Conservation (phyloP, 2,888 invertebrate genomes). For the Cosmorhoe ocellata region DNA sequence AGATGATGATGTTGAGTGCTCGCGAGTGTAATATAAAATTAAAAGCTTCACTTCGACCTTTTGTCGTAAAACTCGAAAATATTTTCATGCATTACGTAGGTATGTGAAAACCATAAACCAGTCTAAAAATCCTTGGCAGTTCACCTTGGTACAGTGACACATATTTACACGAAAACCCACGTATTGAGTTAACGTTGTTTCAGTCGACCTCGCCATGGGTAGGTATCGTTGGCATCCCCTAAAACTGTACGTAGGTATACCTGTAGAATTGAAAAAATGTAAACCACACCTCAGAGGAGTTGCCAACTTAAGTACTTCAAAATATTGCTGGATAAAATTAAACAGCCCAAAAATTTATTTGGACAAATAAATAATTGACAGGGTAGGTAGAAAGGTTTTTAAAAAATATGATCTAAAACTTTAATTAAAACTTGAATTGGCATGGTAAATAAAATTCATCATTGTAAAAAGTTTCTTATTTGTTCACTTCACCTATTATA, state of each 20-base stretch:
- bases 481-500: too few relatives aligned
- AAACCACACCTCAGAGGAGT: constrained; percentile 51
- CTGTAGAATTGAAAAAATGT: constrained; percentile 63
- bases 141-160: constrained; percentile 28
- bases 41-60: constrained; percentile 14
- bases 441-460: too few relatives aligned
- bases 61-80: constrained; percentile 3
- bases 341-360: too few relatives aligned
- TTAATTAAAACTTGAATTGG: too few relatives aligned
- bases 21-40: too few relatives aligned
- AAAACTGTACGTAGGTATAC: constrained; percentile 36
- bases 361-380: too few relatives aligned
- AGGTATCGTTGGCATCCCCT: constrained; percentile 35
- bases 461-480: too few relatives aligned
- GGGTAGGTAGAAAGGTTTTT: too few relatives aligned
- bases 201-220: constrained; percentile 37
- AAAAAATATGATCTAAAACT: too few relatives aligned
- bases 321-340: too few relatives aligned
- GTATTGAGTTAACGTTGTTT: constrained; percentile 41
- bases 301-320: neutral
- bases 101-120: neutral
- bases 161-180: constrained; percentile 31
- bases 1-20: too few relatives aligned
- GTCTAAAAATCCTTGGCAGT: constrained; percentile 15
- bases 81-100: neutral